These are phyloP conservation scores for Podarcis lilfordi DNA, from an alignment of 2,797 vertebrate species.

Conservation along the genomic window DNA sequence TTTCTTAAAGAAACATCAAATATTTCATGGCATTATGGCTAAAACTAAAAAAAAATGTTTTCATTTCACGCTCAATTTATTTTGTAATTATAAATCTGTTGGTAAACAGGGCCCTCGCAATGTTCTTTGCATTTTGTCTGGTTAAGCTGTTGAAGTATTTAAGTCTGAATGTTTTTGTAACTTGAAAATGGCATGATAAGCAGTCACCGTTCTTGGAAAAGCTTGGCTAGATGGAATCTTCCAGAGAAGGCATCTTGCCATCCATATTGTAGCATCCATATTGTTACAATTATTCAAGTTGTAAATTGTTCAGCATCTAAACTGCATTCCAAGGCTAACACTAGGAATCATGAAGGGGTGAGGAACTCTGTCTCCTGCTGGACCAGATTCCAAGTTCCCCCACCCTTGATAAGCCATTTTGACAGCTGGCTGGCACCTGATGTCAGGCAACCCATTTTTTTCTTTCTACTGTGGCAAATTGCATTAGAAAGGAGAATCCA, in stretches of 20 bases:
- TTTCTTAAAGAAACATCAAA: slow-evolving; percentile 72
- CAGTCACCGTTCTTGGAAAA: slow-evolving; percentile 62
- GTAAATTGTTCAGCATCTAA: background rate
- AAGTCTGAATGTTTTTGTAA: slow-evolving; percentile 73
- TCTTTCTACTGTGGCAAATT: too few relatives aligned
- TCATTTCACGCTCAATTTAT: slow-evolving; percentile 85
- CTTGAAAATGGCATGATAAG: slow-evolving; percentile 62
- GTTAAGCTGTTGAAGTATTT: slow-evolving; percentile 71
- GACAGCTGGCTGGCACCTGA: too few relatives aligned
- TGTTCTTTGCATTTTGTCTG: slow-evolving; percentile 74
- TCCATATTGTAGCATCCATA: slow-evolving; percentile 29
- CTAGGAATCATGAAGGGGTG: background rate
- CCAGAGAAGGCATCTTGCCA: slow-evolving; percentile 58
- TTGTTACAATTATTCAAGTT: background rate
- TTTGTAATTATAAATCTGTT: slow-evolving; percentile 84
- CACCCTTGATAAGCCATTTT: too few relatives aligned
- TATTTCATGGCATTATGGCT: slow-evolving; percentile 75
- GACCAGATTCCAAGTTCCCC: too few relatives aligned
- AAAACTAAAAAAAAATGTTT: slow-evolving; percentile 76
- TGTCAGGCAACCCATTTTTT: too few relatives aligned
- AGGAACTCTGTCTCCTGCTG: too few relatives aligned
- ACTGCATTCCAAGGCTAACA: background rate
- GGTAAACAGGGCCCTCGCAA: slow-evolving; percentile 79
- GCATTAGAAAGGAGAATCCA: too few relatives aligned
- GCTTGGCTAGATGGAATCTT: slow-evolving; percentile 62